These are phyloP conservation scores for Rhinoptilus africanus DNA, from an alignment of 2,113 vertebrate species.

Conservation along the genomic window DNA sequence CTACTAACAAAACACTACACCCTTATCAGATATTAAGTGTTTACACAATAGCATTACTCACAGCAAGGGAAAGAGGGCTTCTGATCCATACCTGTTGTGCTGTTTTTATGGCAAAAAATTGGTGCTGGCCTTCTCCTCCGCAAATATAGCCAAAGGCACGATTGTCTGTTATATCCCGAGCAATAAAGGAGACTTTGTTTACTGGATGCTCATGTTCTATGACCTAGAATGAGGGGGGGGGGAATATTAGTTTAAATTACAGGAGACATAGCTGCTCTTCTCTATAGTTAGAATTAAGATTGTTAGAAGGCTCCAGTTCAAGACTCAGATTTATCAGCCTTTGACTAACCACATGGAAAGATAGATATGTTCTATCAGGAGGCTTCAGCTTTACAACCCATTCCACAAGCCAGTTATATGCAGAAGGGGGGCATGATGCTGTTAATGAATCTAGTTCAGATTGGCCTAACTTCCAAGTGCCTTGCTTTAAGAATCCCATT, in stretches of 20 bases:
- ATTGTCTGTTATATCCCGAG: slow-evolving; percentile 90
- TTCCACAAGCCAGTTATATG: neutral
- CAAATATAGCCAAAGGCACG: slow-evolving; percentile 91
- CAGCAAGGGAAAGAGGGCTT: neutral
- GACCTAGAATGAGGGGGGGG: slow-evolving; percentile 71
- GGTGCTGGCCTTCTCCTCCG: slow-evolving; percentile 90
- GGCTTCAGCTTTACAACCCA: neutral
- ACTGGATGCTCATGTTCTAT: slow-evolving; percentile 91
- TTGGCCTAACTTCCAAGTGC: neutral
- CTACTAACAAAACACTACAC: neutral
- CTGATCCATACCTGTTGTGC: slow-evolving; percentile 82
- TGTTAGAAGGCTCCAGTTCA: neutral
- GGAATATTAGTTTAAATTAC: neutral
- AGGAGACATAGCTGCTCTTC: neutral
- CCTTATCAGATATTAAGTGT: neutral
- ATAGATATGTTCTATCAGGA: neutral
- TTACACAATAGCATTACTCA: neutral
- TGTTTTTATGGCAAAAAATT: slow-evolving; percentile 94
- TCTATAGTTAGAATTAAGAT: neutral
- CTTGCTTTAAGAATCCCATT: neutral
- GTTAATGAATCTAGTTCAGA: neutral
- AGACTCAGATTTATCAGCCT: neutral
- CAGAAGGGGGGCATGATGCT: neutral
- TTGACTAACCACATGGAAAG: neutral
- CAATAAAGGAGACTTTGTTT: slow-evolving; percentile 93